Base-by-base conservation (phyloP, 2,888 invertebrate species). In the Cheilosia vulpina region DNA sequence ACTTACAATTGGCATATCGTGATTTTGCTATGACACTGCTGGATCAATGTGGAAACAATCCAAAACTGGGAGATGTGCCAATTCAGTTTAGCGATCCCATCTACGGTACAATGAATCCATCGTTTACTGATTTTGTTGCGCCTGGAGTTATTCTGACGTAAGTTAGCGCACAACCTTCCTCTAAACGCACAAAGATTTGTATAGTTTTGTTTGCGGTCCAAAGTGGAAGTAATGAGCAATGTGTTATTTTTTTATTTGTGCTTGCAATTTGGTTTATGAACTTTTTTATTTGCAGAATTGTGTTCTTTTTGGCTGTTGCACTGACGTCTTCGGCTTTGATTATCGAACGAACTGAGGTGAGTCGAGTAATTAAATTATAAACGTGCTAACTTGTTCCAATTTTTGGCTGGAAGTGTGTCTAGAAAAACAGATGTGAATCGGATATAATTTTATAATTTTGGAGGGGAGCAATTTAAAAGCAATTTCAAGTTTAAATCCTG, bases 241-340 rank as follows among this genome's bases (percentile, higher is more conserved):
- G 4, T 0, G 0, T n/a, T n/a, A 4, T 24, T 24, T 24, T 5
- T 24, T 24, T 4, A 24, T 15, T 0, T 43, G 4, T n/a, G n/a
- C 5, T 15, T 5, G 5, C 6, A 41, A 60, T 31, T 17, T 34
- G 4, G 24, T 52, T 34, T 41, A 31, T 19, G 4, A 7, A 34
- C 27, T 52, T 58, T 62, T 63, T 84, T 68, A 63, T 88, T 80
- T 93, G 63, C 93, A 98, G 98, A 52, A 98, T 98, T 92, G 98
- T 98, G 2, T 98, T 98, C 94, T 98, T 98, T 94, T 94, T 98
- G 93, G 98, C 98, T 65, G 98, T 98, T 9, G 98, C 98, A 0
- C 93, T 98, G 87, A 98, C 98, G 2, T 98, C 98, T 0, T 96
- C 98, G 0, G 97, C 97, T 2, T 93, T 98, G 87, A 97, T 98